Evolutionary conservation across 2,888 invertebrate genomes (phyloP), one percentile per base, ranked within the genome.

Genomic region (Chalcis sispes): DNA sequence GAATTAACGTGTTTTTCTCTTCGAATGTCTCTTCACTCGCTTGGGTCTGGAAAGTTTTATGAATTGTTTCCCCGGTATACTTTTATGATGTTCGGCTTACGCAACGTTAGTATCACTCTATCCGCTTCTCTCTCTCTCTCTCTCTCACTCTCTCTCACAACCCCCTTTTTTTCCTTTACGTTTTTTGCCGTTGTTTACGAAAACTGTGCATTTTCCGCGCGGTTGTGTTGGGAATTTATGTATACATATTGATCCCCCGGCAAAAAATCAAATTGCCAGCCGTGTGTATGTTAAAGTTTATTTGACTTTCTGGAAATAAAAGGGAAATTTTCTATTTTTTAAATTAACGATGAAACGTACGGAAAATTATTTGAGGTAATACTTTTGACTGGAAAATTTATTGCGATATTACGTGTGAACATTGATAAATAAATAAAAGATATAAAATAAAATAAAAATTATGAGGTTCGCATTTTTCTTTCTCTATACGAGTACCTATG

Each of bases 151-250:
- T n/a, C n/a, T n/a, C n/a, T n/a, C n/a, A n/a, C n/a, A n/a, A n/a
- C n/a, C n/a, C n/a, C n/a, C n/a, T n/a, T 48, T 48, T 48, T 48
- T 48, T 20, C 13, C 20, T 20, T 48, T 48, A 42, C 42, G 7
- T 48, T 48, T 48, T 48, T 1, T 48, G 48, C 20, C 20, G 48
- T 48, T 48, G 48, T 48, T 48, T 48, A 48, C 48, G 18, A 20
- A 48, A 48, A 48, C 20, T 18, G 48, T 8, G 20, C 48, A 13
- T 48, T 48, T 48, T 48, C 8, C 48, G 18, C 4, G 36, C 3
- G n/a, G n/a, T n/a, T n/a, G n/a, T n/a, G n/a, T 3, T 2, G 4
- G 4, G 48, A 48, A 48, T 48, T 48, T 20, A 48, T 18, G 8
- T n/a, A n/a, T n/a, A n/a, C n/a, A n/a, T 20, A 20, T 48, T 48